A percentile compares a stretch with the other conserved stretches of the same genome.
Evolutionary conservation across 2,113 vertebrate genomes (phyloP).

Genomic region (Mungos mungo): DNA sequence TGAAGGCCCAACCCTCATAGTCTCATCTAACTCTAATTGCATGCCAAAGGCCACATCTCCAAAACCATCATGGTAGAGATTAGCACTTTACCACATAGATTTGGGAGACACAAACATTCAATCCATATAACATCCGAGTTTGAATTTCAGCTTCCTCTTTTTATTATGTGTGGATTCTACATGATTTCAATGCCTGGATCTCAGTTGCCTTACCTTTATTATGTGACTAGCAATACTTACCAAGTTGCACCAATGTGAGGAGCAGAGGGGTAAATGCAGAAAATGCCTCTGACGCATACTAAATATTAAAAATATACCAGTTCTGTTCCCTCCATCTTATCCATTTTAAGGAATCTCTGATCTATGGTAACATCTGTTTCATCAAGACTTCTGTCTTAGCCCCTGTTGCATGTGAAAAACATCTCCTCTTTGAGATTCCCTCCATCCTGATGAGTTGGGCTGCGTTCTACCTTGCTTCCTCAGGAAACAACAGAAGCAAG

Average conservation of each 20-base stretch:
- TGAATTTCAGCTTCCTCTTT: not conserved
- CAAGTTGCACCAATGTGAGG: not conserved
- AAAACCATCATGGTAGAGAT: not conserved
- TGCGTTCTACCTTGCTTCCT: not conserved
- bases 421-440: not conserved
- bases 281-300: fast-evolving
- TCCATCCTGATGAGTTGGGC: not conserved
- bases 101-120: not conserved
- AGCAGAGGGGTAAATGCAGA: not conserved
- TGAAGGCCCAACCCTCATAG: fast-evolving
- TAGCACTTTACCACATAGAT: not conserved
- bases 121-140: not conserved
- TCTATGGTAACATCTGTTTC: not conserved
- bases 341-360: not conserved
- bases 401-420: fast-evolving
- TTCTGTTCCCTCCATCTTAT: not conserved
- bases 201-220: too few relatives aligned
- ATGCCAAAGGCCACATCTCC: not conserved
- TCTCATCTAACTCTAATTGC: not conserved
- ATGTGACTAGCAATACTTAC: too few relatives aligned
- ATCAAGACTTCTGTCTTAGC: fast-evolving
- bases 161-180: not conserved
- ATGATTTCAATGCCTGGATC: too few relatives aligned
- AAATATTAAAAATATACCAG: fast-evolving
- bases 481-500: not conserved